Percentiles rank a stretch among this genome's conserved stretches.
Conservation (phyloP, 1,140 invertebrate genomes). For the Solenopsis invicta region DNA sequence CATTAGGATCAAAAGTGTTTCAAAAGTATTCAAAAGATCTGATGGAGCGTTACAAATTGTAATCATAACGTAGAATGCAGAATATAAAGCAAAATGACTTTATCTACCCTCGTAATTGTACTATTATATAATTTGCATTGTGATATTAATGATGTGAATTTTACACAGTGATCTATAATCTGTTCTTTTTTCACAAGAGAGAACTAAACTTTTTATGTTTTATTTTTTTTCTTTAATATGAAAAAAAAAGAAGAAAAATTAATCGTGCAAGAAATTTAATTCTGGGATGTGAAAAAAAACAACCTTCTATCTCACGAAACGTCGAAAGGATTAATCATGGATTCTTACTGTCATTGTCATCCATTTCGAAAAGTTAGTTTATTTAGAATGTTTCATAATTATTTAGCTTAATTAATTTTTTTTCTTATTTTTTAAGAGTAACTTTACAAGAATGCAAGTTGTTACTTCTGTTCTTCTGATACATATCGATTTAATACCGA, state of each 20-base stretch:
- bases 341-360: not conserved
- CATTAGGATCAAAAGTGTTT: not conserved
- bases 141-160: not conserved
- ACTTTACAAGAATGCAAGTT: not conserved
- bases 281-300: too few species aligned
- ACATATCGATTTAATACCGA: not conserved
- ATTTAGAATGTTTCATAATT: not conserved
- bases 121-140: not conserved
- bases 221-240: too few species aligned
- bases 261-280: too few species aligned
- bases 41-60: not conserved
- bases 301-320: not conserved
- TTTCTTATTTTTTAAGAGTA: not conserved
- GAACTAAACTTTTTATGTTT: too few species aligned
- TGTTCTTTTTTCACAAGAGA: too few species aligned
- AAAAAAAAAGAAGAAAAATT: too few species aligned
- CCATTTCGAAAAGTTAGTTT: not conserved
- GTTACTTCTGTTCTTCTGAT: not conserved
- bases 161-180: not conserved
- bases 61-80: not conserved
- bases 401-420: constrained; percentile 1
- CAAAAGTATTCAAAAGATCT: not conserved
- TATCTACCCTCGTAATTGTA: not conserved
- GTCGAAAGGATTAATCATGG: not conserved
- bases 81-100: not conserved